These are phyloP conservation scores for Drosophila cracens DNA, from an alignment of 2,888 invertebrate genomes.

Conservation along the genomic window DNA sequence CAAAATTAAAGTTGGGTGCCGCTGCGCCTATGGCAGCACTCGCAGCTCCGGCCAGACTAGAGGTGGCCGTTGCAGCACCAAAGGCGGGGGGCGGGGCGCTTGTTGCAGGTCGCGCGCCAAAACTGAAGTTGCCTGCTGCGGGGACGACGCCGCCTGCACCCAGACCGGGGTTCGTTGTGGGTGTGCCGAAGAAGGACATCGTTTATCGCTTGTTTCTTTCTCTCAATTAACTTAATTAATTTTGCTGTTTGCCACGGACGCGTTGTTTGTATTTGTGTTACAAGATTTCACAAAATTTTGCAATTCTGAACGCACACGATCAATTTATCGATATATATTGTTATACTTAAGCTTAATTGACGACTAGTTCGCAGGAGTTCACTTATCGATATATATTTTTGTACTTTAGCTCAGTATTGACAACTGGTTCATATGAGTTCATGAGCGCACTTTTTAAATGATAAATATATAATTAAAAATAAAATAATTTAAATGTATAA, in stretches of 20 bases:
- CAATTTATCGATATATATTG: constrained; percentile 19
- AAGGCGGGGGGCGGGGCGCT: constrained; percentile 59
- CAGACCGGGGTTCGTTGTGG: constrained; percentile 49
- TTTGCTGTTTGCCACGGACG: background rate
- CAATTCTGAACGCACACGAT: constrained; percentile 5
- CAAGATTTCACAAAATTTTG: constrained; percentile 14
- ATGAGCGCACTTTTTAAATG: background rate
- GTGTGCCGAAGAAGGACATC: constrained; percentile 65
- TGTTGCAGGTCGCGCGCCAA: constrained; percentile 66
- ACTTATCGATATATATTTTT: constrained; percentile 14
- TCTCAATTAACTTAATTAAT: background rate
- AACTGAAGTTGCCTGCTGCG: constrained; percentile 52
- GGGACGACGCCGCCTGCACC: constrained; percentile 46
- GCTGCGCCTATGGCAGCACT: constrained; percentile 23
- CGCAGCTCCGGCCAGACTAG: constrained; percentile 42
- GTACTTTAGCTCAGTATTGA: background rate
- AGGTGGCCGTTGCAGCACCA: constrained; percentile 42
- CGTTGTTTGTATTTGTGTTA: background rate
- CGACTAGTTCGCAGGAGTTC: background rate
- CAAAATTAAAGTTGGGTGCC: constrained; percentile 41
- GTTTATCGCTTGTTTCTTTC: background rate
- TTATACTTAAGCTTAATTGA: background rate
- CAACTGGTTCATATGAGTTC: background rate
- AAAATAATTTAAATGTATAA: background rate
- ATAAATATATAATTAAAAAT: background rate